A percentile compares a stretch with the other conserved stretches of the same genome.
These are phyloP conservation scores for Typhlomys cinereus DNA, from an alignment of 2,113 vertebrate genomes.

Conservation along the genomic window DNA sequence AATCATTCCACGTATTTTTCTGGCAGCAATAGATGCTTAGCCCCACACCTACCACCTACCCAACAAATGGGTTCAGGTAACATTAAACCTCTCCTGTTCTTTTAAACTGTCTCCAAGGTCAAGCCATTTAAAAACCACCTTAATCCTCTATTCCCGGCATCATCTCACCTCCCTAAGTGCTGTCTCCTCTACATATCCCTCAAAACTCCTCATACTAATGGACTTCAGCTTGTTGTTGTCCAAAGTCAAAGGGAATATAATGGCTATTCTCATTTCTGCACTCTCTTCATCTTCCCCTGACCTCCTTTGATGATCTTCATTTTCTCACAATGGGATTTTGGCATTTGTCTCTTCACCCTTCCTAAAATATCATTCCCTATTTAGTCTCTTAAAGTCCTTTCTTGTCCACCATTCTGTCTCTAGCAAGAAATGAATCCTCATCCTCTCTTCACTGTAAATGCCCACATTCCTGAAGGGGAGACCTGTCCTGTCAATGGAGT, in stretches of 20 bases:
- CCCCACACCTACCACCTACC: not conserved
- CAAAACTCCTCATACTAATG: not conserved
- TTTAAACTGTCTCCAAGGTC: not conserved
- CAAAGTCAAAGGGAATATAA: not conserved
- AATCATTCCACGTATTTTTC: not conserved
- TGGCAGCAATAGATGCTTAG: not conserved
- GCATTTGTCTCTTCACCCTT: no score
- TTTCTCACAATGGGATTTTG: no score
- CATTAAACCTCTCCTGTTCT: not conserved
- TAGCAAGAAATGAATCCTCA: not conserved
- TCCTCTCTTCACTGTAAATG: not conserved
- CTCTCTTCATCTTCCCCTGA: not conserved
- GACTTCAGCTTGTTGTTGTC: not conserved
- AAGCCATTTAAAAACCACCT: no score
- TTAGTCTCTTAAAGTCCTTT: not conserved
- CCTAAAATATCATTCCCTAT: no score
- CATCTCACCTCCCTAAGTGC: not conserved
- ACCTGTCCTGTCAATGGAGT: not conserved
- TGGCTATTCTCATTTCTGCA: not conserved
- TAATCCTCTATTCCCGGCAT: accelerated
- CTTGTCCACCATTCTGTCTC: not conserved
- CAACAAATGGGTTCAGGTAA: not conserved
- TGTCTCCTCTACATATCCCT: not conserved
- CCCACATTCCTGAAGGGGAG: not conserved
- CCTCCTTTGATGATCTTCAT: not conserved